phyloP scores from a whole-genome alignment of 2,113 vertebrate genomes.

The Oreotrochilus melanogaster region DNA sequence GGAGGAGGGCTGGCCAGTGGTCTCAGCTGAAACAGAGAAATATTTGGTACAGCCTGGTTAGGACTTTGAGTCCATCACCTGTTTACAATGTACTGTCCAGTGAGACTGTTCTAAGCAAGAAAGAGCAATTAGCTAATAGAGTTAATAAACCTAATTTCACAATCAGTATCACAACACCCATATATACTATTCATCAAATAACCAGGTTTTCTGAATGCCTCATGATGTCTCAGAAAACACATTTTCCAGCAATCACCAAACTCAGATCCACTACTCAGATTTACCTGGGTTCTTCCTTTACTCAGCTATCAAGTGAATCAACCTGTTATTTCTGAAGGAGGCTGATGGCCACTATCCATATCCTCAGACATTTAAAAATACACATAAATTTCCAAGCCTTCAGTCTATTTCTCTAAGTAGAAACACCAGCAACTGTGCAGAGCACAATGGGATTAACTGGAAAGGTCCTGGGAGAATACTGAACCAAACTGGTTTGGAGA shows the following conservation, averaged over 20 bases:
- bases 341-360: neutral
- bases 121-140: neutral
- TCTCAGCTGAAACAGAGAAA: constrained; percentile 57
- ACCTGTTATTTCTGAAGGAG: neutral
- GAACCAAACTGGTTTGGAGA: neutral
- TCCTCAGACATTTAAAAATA: neutral
- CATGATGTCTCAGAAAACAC: neutral
- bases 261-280: neutral
- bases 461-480: neutral
- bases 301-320: neutral
- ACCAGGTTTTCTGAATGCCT: neutral
- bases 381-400: neutral
- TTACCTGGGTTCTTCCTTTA: neutral
- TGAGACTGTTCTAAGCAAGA: neutral
- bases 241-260: neutral
- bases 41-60: constrained; percentile 26
- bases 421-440: fast-evolving
- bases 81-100: neutral
- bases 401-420: neutral
- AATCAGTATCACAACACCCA: neutral
- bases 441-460: neutral
- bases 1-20: constrained; percentile 71
- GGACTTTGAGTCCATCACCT: neutral
- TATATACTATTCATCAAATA: neutral
- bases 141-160: neutral